Base-by-base conservation (phyloP, 2,888 invertebrate genomes). In the Ornithoptera alexandrae region DNA sequence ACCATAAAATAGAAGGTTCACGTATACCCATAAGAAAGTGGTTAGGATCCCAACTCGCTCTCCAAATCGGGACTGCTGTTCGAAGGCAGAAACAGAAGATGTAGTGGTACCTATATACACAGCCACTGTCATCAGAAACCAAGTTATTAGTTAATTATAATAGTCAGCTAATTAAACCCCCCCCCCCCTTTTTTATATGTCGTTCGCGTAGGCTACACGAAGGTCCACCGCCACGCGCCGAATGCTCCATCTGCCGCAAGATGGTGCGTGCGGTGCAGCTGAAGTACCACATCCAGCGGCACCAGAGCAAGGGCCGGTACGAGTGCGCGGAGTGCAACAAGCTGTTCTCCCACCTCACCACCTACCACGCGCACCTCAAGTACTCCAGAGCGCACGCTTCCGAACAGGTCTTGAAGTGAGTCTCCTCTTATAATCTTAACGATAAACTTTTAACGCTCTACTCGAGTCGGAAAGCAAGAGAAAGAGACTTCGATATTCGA, bases 341-440 rank as follows among this genome's bases (percentile, higher is more conserved):
- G 75, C 78, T 86, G 17, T 90, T 90, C 82, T 88, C 90, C 0
- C 89, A 91, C 18, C 76, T 89, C 0, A 85, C 90, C 0, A 91
- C 92, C 0, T 92, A 90, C 70, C 90, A 90, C 68, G 92, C 89
- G 0, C 92, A 92, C 50, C 74, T 90, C 0, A 91, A 91, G 74
- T 91, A 89, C 70, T 88, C 90, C 0, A 71, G 91, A 2, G 89
- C 90, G 20, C 91, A 91, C 70, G 91, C 90, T 0, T 79, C 84
- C 0, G 91, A 90, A 0, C 82, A 84, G 17, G 85, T 91, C 0
- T 86, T 90, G 74, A 91, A 90, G 91, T 91, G 20, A 84, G 89
- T 64, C 10, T 6, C n/a, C 53, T 15, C 5, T n/a, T 53, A n/a
- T 15, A 53, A 10, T 39, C 53, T n/a, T 15, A 1, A 17, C 50